Evolutionary conservation across 2,888 invertebrate species (phyloP).

Genomic region (Ormyrus thymus): DNA sequence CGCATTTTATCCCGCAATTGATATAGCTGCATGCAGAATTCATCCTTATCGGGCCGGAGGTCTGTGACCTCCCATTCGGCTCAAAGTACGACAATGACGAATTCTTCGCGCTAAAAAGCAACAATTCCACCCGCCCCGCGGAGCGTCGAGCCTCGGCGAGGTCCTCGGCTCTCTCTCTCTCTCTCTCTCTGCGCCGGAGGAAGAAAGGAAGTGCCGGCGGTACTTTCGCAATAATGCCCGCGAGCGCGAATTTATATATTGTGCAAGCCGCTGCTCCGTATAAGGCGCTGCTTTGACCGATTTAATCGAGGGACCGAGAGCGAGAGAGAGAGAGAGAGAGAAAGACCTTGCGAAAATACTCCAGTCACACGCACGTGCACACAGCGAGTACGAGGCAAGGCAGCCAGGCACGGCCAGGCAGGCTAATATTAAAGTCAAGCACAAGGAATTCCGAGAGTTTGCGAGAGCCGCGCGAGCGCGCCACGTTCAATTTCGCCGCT

Average conservation of each 20-base stretch:
- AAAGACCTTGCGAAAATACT: constrained; percentile 28
- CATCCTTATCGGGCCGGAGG: not conserved
- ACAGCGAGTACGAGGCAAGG: too few relatives aligned
- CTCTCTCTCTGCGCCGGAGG: not conserved
- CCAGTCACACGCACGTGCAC: too few relatives aligned
- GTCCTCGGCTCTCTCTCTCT: too few relatives aligned
- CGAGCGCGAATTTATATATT: constrained; percentile 26
- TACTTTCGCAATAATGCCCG: constrained; percentile 17
- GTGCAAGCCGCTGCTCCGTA: constrained; percentile 31
- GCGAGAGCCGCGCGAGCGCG: not conserved
- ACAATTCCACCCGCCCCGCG: too few relatives aligned
- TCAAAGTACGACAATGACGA: too few relatives aligned
- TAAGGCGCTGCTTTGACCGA: constrained; percentile 42
- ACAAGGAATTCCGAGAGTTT: not conserved
- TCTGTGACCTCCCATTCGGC: not conserved
- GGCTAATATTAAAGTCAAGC: not conserved
- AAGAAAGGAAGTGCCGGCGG: not conserved
- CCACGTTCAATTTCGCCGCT: not conserved
- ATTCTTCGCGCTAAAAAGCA: too few relatives aligned
- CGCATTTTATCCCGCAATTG: too few relatives aligned
- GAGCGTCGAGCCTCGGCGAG: too few relatives aligned
- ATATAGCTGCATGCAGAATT: too few relatives aligned
- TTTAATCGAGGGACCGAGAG: constrained; percentile 25
- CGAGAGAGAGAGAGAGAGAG: not conserved
- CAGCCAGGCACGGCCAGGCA: not conserved